Evolutionary conservation across 2,888 invertebrate species (phyloP).

Genomic region (Synergus gifuensis): DNA sequence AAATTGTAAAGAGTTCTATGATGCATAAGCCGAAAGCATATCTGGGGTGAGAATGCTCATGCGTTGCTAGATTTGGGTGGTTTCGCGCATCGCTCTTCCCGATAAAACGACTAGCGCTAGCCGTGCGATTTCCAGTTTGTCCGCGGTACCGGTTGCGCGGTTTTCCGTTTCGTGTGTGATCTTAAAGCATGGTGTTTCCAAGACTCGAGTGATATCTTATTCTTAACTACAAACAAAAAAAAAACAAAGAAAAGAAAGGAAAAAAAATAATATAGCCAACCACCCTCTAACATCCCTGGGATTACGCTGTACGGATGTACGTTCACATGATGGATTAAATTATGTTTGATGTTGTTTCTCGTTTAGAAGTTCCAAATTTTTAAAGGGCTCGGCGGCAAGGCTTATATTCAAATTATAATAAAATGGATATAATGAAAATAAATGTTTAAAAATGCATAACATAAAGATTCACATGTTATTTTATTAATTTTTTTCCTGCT

Average conservation of each 20-base stretch:
- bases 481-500: not conserved
- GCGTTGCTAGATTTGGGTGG: conserved; percentile 36
- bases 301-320: conserved; percentile 31
- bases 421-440: not conserved
- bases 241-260: not conserved
- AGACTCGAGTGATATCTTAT: not conserved
- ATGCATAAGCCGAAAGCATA: conserved; percentile 4
- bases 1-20: not conserved
- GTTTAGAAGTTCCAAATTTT: conserved; percentile 13
- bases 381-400: conserved; percentile 1
- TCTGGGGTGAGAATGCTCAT: conserved; percentile 24
- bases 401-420: not conserved
- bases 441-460: not conserved
- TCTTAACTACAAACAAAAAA: conserved; percentile 3
- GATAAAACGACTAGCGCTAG: conserved; percentile 13
- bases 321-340: conserved; percentile 29
- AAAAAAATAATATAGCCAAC: not conserved
- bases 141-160: conserved; percentile 38
- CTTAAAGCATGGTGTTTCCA: conserved; percentile 12
- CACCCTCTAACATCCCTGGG: conserved; percentile 24
- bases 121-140: conserved; percentile 37
- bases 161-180: conserved; percentile 24
- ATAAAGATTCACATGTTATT: not conserved
- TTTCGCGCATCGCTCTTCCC: conserved; percentile 31
- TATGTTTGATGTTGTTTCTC: conserved; percentile 27